Evolutionary conservation across 2,113 vertebrate species (phyloP), one percentile per base, ranked within the genome.

Genomic region (Daubentonia madagascariensis): DNA sequence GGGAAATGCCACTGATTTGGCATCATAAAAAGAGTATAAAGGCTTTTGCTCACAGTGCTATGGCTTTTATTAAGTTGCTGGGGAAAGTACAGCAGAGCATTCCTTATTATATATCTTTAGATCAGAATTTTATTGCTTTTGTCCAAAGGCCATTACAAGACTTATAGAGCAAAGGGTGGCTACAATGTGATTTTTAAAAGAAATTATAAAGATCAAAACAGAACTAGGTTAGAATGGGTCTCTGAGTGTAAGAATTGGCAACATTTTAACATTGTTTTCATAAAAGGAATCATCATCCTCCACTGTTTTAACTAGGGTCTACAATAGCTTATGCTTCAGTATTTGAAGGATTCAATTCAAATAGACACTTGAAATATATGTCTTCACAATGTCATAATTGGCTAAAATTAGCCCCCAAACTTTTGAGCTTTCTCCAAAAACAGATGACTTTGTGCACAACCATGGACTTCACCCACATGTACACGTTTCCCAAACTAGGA

Each of bases 41-140:
- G 89, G 85, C 95, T 94, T 97, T 81, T 96, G 59, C 89, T 97
- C 86, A 89, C 35, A 35, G 23, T 63, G 48, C 48, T 96, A 35
- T 89, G 54, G 61, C 37, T 96, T 93, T 97, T 96, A 95, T 96
- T 96, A 96, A 72, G 83, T 86, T 97, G 35, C 86, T 94, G 35
- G 63, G 85, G 70, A 85, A 97, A 89, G 84, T 96, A 92, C 73
- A 95, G 63, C 79, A 95, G 79, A 95, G 40, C 25, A 96, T 91
- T 96, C 63, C 84, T 80, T 90, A 88, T 91, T 94, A 97, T 75
- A 87, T 94, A 75, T 92, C 89, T 96, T 96, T 57, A 84, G 96
- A 94, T 96, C 75, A 97, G 79, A 86, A 89, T 89, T 96, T 95
- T 96, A 97, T 95, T 94, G 94, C 57, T 97, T 97, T 97, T 95